Evolutionary conservation across 2,888 invertebrate genomes (phyloP).

Genomic region (Steinernema scapterisci): DNA sequence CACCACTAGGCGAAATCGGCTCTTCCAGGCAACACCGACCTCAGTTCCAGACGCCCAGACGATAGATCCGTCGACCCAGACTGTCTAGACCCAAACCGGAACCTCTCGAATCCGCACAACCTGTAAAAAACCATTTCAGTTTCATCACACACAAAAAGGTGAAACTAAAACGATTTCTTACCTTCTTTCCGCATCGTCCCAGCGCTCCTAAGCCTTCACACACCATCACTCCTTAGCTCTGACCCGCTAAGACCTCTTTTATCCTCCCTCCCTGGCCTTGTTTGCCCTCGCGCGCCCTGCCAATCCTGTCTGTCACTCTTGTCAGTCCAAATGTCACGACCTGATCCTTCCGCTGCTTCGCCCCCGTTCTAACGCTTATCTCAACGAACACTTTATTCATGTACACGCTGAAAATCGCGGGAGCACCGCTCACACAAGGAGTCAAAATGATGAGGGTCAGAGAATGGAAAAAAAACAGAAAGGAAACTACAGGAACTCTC

Average conservation of each 20-base stretch:
- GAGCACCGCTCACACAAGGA: conserved; percentile 25
- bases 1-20: too few species aligned
- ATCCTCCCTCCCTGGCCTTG: background rate
- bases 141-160: conserved; percentile 31
- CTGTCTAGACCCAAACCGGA: too few species aligned
- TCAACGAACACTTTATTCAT: conserved; percentile 27
- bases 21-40: too few species aligned
- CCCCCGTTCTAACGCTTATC: too few species aligned
- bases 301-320: too few species aligned
- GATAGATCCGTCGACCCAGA: too few species aligned
- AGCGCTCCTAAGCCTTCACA: background rate
- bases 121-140: conserved; percentile 41
- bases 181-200: background rate
- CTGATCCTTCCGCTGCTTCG: too few species aligned
- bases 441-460: background rate
- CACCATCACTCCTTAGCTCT: background rate
- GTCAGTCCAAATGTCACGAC: too few species aligned
- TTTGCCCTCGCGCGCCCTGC: conserved; percentile 5
- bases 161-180: conserved; percentile 39
- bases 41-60: too few species aligned
- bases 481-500: background rate
- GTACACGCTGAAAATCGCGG: conserved; percentile 31
- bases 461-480: background rate
- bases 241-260: background rate
- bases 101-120: too few species aligned